phyloP scores from a whole-genome alignment of 1,140 invertebrate species.

The Zaprionus ornatus region DNA sequence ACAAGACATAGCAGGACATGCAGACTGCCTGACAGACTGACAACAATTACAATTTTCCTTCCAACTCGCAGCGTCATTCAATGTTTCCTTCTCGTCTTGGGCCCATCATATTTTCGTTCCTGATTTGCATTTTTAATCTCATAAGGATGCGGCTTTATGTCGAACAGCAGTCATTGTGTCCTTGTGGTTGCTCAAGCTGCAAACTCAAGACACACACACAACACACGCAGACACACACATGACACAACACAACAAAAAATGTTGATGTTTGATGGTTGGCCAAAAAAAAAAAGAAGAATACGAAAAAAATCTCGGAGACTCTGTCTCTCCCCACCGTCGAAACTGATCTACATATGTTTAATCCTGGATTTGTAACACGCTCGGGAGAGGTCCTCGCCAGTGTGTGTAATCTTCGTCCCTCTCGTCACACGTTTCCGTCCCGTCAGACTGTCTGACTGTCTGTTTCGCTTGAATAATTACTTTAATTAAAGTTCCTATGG shows the following conservation, averaged over 20 bases:
- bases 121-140: slow-evolving; percentile 84
- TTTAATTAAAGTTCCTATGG: slow-evolving; percentile 73
- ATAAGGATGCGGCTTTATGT: slow-evolving; percentile 78
- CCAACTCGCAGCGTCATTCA: slow-evolving; percentile 58
- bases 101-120: slow-evolving; percentile 72
- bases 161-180: slow-evolving; percentile 62
- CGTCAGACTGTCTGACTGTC: slow-evolving; percentile 35
- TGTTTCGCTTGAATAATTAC: slow-evolving; percentile 79
- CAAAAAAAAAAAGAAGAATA: slow-evolving; percentile 30
- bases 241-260: slow-evolving; percentile 37
- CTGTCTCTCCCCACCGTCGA: slow-evolving; percentile 30
- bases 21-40: slow-evolving; percentile 49
- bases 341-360: slow-evolving; percentile 77
- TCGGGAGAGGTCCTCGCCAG: slow-evolving; percentile 36
- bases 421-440: slow-evolving; percentile 6
- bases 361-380: slow-evolving; percentile 77
- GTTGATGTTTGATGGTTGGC: background rate
- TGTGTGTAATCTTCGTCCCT: slow-evolving; percentile 10
- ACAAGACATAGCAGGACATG: slow-evolving; percentile 9
- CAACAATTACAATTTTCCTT: slow-evolving; percentile 73
- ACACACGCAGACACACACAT: background rate
- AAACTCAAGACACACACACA: slow-evolving; percentile 39
- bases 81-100: slow-evolving; percentile 31
- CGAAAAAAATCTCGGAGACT: slow-evolving; percentile 48
- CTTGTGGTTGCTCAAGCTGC: slow-evolving; percentile 65